Conservation (phyloP, 2,888 invertebrate genomes). For the Nomada lathburiana region DNA sequence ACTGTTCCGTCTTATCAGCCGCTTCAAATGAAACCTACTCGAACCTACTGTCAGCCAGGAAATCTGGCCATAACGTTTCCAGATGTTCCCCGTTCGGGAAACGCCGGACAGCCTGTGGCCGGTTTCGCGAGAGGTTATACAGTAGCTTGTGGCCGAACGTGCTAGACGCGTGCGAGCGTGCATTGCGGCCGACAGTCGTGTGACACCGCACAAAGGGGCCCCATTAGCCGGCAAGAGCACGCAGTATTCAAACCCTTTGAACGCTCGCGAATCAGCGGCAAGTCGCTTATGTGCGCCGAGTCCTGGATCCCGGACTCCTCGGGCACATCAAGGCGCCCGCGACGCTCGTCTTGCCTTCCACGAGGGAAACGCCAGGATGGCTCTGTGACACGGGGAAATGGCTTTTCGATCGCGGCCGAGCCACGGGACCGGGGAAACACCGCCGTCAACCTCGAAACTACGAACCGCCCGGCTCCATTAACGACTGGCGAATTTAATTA, state of each 20-base stretch:
- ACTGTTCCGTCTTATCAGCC: too few relatives aligned
- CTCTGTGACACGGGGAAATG: constrained; percentile 63
- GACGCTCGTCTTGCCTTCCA: constrained; percentile 42
- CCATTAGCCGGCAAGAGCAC: constrained; percentile 68
- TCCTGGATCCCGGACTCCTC: constrained; percentile 61
- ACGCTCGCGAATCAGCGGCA: constrained; percentile 71
- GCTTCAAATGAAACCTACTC: background rate
- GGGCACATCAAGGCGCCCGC: constrained; percentile 58
- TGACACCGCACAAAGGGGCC: constrained; percentile 70
- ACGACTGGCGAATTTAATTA: constrained; percentile 52
- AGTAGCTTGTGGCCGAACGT: background rate
- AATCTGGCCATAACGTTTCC: background rate
- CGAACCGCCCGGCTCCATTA: constrained; percentile 19
- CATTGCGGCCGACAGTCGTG: constrained; percentile 69
- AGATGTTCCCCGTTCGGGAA: background rate
- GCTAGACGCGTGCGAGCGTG: constrained; percentile 25
- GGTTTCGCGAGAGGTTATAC: constrained; percentile 11
- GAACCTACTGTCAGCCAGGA: background rate
- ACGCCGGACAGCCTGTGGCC: background rate
- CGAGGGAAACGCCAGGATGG: constrained; percentile 28
- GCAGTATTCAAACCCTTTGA: constrained; percentile 72
- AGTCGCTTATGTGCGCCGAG: constrained; percentile 54
- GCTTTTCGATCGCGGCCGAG: constrained; percentile 50
- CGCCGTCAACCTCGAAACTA: constrained; percentile 10
- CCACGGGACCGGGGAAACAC: constrained; percentile 15